Evolutionary conservation across 2,797 vertebrate genomes (phyloP).

Genomic region (Dendrocincla fuliginosa): DNA sequence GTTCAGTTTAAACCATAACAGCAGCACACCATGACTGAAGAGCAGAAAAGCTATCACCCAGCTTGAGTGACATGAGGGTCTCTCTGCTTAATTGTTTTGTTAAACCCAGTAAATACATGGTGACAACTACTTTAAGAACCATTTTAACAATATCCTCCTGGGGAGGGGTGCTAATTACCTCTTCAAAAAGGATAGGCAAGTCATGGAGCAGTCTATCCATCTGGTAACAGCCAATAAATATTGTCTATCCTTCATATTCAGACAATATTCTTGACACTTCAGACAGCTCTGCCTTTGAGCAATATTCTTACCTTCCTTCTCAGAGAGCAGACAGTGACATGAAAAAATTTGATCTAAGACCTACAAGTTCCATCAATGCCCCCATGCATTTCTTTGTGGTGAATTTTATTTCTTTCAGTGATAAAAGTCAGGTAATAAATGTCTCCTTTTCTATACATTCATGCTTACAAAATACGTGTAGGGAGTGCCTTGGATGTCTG

Average conservation of each 20-base stretch:
- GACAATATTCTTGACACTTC: background rate
- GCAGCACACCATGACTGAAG: background rate
- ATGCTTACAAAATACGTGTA: background rate
- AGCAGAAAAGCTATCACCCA: background rate
- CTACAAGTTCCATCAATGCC: background rate
- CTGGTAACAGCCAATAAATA: background rate
- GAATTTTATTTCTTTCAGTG: background rate
- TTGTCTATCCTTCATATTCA: background rate
- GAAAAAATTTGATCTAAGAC: background rate
- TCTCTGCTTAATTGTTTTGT: background rate
- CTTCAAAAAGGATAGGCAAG: background rate
- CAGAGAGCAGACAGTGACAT: background rate
- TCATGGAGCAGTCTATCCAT: background rate
- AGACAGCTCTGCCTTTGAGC: background rate
- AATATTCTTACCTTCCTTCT: background rate
- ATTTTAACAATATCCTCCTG: background rate
- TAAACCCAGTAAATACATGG: background rate
- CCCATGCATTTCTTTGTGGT: background rate
- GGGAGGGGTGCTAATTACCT: background rate
- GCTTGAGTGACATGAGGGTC: background rate
- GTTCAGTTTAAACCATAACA: background rate
- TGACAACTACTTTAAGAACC: background rate
- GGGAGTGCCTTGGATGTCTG: background rate
- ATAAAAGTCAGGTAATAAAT: fast-evolving
- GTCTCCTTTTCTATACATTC: background rate